Evolutionary conservation across 2,888 invertebrate species (phyloP).

Genomic region (Ophion slaviceki): DNA sequence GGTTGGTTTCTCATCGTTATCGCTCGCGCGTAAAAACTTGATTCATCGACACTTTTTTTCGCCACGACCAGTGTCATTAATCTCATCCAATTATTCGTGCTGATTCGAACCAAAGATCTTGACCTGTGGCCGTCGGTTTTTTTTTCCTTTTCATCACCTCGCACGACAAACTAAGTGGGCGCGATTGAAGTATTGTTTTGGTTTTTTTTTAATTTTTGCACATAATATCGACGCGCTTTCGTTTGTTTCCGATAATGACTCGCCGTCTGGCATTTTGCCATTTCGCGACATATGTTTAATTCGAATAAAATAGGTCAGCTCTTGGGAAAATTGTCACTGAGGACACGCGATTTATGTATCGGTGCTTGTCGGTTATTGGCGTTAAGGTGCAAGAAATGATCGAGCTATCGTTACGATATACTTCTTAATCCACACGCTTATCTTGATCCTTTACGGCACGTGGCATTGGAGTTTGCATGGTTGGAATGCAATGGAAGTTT

Average conservation of each 20-base stretch:
- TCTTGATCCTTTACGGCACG: not conserved
- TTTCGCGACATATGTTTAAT: not conserved
- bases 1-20: conserved; percentile 73
- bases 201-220: not conserved
- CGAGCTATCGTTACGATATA: not conserved
- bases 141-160: not conserved
- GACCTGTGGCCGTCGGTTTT: not conserved
- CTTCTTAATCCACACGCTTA: not conserved
- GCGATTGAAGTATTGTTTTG: not conserved
- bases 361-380: not conserved
- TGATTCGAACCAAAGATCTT: not conserved
- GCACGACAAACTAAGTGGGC: not conserved
- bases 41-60: not conserved
- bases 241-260: not conserved
- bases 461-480: no score
- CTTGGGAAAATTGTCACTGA: not conserved
- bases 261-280: not conserved
- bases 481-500: no score
- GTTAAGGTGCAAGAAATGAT: no score
- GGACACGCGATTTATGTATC: no score
- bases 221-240: not conserved
- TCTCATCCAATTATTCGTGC: conserved; percentile 5
- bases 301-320: not conserved
- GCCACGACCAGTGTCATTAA: not conserved
- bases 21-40: not conserved